Evolutionary conservation across 2,888 invertebrate genomes (phyloP), one percentile per base, ranked within the genome.

Genomic region (Zhuqinia jingwanae): DNA sequence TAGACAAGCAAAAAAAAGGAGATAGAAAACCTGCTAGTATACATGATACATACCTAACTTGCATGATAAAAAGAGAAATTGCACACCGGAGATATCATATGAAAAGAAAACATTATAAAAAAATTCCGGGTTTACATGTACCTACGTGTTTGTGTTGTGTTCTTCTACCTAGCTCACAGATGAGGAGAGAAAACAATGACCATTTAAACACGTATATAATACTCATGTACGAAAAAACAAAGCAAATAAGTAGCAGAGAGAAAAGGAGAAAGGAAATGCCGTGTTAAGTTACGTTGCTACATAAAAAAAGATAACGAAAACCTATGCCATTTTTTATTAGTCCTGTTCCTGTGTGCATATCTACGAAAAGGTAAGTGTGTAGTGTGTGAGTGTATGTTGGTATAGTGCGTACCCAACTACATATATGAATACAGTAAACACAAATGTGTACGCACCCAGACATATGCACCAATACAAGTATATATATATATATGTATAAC

Each of bases 61-160:
- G 60, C 60, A 60, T 30, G 60, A 60, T 60, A 60, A 60, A 10
- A n/a, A 65, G 42, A 68, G 68, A 68, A 68, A 68, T 68, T 68
- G 45, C 36, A 68, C 68, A 68, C 68, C 68, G 68, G 68, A 68
- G 68, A 68, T 68, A 68, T 45, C 45, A 22, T 10, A 68, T 68
- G 68, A 45, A n/a, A n/a, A 8, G n/a, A 15, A 15, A 60, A 27
- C 60, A 36, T 36, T n/a, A 58, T 58, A 25, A 65, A 36, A 25
- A 36, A 68, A 45, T 45, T 68, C 17, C 68, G 42, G 68, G 45
- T 68, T 76, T 3, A 11, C 15, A 15, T 30, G 15, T 20, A 5
- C 36, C 3, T 6, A 36, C 8, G 36, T 36, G 36, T n/a, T n/a
- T n/a, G n/a, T n/a, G n/a, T n/a, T n/a, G n/a, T n/a, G n/a, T n/a